phyloP scores from a whole-genome alignment of 2,797 vertebrate species.

The Triplophysa yarkandensis region DNA sequence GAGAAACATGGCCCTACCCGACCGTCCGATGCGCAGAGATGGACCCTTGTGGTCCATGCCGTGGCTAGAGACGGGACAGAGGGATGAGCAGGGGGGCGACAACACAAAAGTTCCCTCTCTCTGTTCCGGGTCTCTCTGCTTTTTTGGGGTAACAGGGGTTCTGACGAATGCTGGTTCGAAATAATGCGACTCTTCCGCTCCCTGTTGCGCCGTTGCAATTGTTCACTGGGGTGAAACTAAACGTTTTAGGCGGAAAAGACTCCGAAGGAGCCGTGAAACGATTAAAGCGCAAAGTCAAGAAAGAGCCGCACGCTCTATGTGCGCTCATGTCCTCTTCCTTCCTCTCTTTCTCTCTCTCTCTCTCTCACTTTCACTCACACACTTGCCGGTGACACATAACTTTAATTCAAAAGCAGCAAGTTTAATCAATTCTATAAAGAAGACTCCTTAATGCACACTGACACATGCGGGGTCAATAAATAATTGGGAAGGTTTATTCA shows the following conservation, averaged over 20 bases:
- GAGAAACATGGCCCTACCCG: slow-evolving; percentile 81
- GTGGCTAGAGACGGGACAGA: slow-evolving; percentile 67
- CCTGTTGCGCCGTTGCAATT: slow-evolving; percentile 93
- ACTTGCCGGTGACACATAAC: too few relatives aligned
- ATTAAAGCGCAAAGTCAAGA: slow-evolving; percentile 84
- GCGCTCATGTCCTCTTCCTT: slow-evolving; percentile 83
- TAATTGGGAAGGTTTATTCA: too few relatives aligned
- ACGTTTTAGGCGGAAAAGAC: slow-evolving; percentile 99
- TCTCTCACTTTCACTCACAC: background rate
- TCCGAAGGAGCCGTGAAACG: slow-evolving; percentile 97
- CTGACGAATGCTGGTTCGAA: slow-evolving; percentile 84
- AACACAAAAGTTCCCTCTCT: slow-evolving; percentile 65
- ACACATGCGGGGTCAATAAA: too few relatives aligned
- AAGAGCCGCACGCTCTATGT: slow-evolving; percentile 90
- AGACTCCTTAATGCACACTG: too few relatives aligned
- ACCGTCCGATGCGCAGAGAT: slow-evolving; percentile 84
- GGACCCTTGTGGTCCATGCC: slow-evolving; percentile 89
- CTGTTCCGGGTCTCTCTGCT: slow-evolving; percentile 39
- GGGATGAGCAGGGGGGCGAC: slow-evolving; percentile 66
- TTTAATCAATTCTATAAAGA: too few relatives aligned
- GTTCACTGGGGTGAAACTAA: slow-evolving; percentile 99
- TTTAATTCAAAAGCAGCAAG: too few relatives aligned
- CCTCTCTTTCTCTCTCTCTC: slow-evolving; percentile 31
- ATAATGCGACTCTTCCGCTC: slow-evolving; percentile 99
- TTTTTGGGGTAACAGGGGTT: slow-evolving; percentile 69